Evolutionary conservation across 2,888 invertebrate genomes (phyloP).

Genomic region (Syrphus vitripennis): DNA sequence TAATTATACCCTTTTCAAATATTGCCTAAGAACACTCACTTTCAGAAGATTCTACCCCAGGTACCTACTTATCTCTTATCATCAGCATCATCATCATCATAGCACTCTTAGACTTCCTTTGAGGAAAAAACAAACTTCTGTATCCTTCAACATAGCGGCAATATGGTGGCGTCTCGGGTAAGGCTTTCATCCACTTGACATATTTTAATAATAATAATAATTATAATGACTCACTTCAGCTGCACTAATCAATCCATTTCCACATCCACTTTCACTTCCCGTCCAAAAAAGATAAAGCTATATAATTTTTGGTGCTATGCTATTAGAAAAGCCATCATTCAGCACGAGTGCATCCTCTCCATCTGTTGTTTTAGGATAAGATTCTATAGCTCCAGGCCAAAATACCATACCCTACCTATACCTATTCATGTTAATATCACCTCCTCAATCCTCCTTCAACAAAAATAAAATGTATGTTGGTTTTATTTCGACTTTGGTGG

Average conservation of each 20-base stretch:
- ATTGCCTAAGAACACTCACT: not conserved
- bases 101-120: not conserved
- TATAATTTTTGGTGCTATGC: not conserved
- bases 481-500: not conserved
- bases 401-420: too few relatives aligned
- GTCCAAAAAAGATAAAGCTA: constrained; percentile 30
- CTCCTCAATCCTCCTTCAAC: not conserved
- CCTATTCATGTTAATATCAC: not conserved
- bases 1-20: not conserved
- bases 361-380: constrained; percentile 21
- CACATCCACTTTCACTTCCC: constrained; percentile 17
- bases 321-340: constrained; percentile 20
- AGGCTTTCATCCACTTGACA: constrained; percentile 44
- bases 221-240: constrained; percentile 44
- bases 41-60: not conserved
- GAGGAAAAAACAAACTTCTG: not conserved
- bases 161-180: not conserved
- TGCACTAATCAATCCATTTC: constrained; percentile 41
- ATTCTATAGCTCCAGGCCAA: not conserved
- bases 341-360: constrained; percentile 15
- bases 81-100: not conserved
- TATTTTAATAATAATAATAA: constrained; percentile 27
- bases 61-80: constrained; percentile 11
- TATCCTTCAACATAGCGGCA: not conserved
- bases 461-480: not conserved